Base-by-base conservation (phyloP, 1,140 invertebrate genomes). In the Drosophila gunungcola region DNA sequence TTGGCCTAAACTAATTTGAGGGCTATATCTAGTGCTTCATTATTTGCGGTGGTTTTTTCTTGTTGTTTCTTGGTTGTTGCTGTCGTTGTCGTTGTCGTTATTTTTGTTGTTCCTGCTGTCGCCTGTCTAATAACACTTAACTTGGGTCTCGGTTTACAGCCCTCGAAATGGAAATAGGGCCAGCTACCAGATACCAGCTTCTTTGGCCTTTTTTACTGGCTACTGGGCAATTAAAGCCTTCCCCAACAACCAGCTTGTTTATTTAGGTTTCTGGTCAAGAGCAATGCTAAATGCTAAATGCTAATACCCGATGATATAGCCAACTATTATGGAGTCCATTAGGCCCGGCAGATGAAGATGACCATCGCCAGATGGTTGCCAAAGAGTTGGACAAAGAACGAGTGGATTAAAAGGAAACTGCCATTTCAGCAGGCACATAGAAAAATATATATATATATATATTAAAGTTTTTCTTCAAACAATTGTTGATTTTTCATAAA, bases 1-100 rank as follows among this genome's bases (percentile, higher is more conserved):
- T 88, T 86, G 83, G 83, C 79, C 83, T 86, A 88, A 86, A 88
- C 83, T 83, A 86, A 86, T 86, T 86, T 88, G 72, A 51, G 67
- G 56, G 52, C 62, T 75, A 56, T 72, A 67, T 88, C 78, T 73
- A 88, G 81, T 80, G 78, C 77, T 84, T 76, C 79, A 82, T 82
- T 83, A 83, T 78, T 82, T 86, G 83, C 72, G 73, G 73, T 75
- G 61, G 52, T 51, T 43, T 65, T 64, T 64, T 46, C 29, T 78
- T 67, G 56, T 69, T 55, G 51, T 55, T 34, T 41, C 11, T 34
- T 25, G 62, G 21, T n/a, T 27, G 12, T n/a, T 5, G 16, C n/a
- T 34, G 9, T 56, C 60, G 13, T 62, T 72, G 67, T 65, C 60
- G 69, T 42, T 65, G 48, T 29, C 38, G 39, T 53, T 60, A 38